These are phyloP conservation scores for Buathra laborator DNA, from an alignment of 2,888 invertebrate genomes.

Conservation along the genomic window DNA sequence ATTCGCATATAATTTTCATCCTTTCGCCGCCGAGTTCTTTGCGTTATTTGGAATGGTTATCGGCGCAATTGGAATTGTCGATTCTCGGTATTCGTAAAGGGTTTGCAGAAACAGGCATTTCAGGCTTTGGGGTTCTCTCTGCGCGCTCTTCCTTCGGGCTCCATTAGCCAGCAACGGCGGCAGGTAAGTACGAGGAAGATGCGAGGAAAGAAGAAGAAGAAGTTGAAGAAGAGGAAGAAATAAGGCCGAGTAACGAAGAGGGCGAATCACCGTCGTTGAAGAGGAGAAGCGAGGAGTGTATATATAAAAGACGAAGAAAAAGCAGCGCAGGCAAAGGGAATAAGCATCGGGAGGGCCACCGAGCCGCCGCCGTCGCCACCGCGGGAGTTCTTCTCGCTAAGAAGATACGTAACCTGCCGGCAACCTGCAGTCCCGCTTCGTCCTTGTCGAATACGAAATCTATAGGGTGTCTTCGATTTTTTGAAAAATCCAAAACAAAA, in stretches of 20 bases:
- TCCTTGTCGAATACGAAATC: slow-evolving; percentile 67
- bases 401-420: slow-evolving; percentile 69
- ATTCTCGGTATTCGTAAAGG: slow-evolving; percentile 52
- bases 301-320: slow-evolving; percentile 51
- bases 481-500: background rate
- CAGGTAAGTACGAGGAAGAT: slow-evolving; percentile 63
- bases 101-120: slow-evolving; percentile 62
- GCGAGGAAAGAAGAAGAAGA: slow-evolving; percentile 31
- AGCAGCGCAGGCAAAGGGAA: slow-evolving; percentile 66
- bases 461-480: slow-evolving; percentile 63
- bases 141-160: slow-evolving; percentile 54
- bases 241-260: slow-evolving; percentile 29
- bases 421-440: slow-evolving; percentile 71
- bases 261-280: slow-evolving; percentile 25
- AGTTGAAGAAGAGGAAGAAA: slow-evolving; percentile 3
- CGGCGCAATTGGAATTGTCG: slow-evolving; percentile 63
- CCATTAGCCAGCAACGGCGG: slow-evolving; percentile 65
- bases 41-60: slow-evolving; percentile 21
- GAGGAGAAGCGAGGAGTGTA: slow-evolving; percentile 49
- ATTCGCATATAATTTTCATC: slow-evolving; percentile 33
- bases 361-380: slow-evolving; percentile 67
- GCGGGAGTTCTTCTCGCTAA: slow-evolving; percentile 70
- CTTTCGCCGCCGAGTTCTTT: background rate
- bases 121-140: slow-evolving; percentile 40
- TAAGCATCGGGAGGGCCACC: slow-evolving; percentile 66